Evolutionary conservation across 2,888 invertebrate genomes (phyloP), one percentile per base, ranked within the genome.

Genomic region (Subacronicta megacephala): DNA sequence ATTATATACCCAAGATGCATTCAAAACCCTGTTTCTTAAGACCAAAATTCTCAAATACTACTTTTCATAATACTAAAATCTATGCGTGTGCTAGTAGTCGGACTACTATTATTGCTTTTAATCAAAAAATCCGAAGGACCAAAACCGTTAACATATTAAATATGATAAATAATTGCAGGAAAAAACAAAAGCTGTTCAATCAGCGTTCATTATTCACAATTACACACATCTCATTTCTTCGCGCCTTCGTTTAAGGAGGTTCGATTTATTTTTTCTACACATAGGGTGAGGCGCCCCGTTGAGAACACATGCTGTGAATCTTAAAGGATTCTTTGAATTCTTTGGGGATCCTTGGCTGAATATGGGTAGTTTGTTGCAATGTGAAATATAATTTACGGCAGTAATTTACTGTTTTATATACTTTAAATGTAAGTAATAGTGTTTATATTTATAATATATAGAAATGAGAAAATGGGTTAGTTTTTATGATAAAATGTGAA

Each of bases 201-300:
- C 69, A 70, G 52, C 36, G 49, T 45, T 36, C 54, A 67, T 69
- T 65, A 75, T 70, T 62, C 62, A 75, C 73, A 72, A 75, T 75
- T 75, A 75, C 75, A 72, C 63, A 70, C 36, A 7, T 26, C 43
- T 58, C 55, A 55, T 64, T 33, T 46, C 45, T 62, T 62, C 47
- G 51, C 69, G 58, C 69, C 47, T 58, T 44, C 46, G 13, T 63
- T 37, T 51, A 51, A 67, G 43, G 58, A 67, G 62, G 71, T 67
- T 68, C 75, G 72, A 81, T 84, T 80, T 77, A 78, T 85, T 87
- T 88, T 86, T 86, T 86, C 82, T 72, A 83, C 87, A 81, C 85
- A 78, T 77, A 55, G 79, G 82, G 88, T 83, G 85, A 80, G 82
- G 84, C 74, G 54, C 76, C 90, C 90, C 73, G 88, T 81, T 77